Evolutionary conservation across 2,113 vertebrate genomes (phyloP).

Genomic region (Taurulus bubalis): DNA sequence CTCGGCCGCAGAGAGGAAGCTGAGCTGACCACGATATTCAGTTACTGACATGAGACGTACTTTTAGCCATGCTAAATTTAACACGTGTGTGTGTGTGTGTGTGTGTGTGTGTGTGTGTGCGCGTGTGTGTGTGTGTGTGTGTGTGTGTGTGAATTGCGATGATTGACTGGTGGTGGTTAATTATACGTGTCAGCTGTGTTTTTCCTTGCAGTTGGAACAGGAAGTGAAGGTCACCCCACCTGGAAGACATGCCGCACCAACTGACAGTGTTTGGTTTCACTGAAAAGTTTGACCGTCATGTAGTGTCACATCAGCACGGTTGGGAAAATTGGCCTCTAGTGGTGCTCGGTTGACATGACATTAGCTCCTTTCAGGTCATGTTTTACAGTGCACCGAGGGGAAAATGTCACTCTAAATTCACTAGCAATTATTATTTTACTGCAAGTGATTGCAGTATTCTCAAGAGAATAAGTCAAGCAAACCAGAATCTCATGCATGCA

Average conservation of each 20-base stretch:
- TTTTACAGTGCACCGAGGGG: conserved; percentile 5
- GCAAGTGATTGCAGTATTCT: not conserved
- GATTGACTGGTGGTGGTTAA: conserved; percentile 60
- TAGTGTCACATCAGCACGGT: conserved; percentile 29
- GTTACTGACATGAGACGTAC: conserved; percentile 35
- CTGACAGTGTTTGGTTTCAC: conserved; percentile 44
- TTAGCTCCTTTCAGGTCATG: conserved; percentile 14
- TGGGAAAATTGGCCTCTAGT: conserved; percentile 48
- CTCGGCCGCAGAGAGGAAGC: conserved; percentile 31
- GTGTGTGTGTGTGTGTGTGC: not conserved
- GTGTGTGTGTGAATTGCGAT: conserved; percentile 12
- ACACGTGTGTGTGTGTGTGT: conserved; percentile 30
- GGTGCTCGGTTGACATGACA: conserved; percentile 14
- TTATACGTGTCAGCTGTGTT: conserved; percentile 68
- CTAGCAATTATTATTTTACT: conserved; percentile 26
- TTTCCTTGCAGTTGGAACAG: conserved; percentile 52
- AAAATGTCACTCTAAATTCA: conserved; percentile 21
- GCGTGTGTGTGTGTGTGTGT: conserved; percentile 29
- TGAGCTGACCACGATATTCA: conserved; percentile 32
- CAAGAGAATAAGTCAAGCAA: not conserved
- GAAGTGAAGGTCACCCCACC: conserved; percentile 67
- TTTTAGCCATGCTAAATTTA: conserved; percentile 64
- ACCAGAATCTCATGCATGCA: not conserved
- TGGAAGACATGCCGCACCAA: conserved; percentile 60
- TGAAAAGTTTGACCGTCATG: conserved; percentile 51